A percentile compares a stretch with the other conserved stretches of the same genome.
Evolutionary conservation across 2,797 vertebrate genomes (phyloP).

Genomic region (Scyliorhinus canicula): DNA sequence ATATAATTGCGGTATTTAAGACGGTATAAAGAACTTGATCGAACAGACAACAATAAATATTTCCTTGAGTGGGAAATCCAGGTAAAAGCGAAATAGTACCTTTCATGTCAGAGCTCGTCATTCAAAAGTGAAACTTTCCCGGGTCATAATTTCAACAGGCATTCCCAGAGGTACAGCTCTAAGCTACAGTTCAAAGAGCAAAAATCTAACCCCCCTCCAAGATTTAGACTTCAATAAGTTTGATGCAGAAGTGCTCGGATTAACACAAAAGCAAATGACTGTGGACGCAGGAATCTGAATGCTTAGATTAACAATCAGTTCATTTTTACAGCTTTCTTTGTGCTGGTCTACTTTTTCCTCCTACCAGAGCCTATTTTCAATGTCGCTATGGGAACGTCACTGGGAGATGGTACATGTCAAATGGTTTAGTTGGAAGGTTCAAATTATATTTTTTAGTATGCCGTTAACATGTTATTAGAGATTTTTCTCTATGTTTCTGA

Average conservation of each 20-base stretch:
- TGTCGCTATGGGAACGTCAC: not conserved
- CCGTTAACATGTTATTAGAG: too few relatives aligned
- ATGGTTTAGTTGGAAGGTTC: not conserved
- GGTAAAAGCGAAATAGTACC: not conserved
- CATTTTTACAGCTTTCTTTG: too few relatives aligned
- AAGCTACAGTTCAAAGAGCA: not conserved
- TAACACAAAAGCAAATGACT: too few relatives aligned
- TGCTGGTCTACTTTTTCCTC: not conserved
- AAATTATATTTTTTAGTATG: too few relatives aligned
- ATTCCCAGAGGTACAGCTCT: not conserved
- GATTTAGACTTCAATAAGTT: not conserved
- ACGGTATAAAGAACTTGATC: too few relatives aligned
- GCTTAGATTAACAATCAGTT: too few relatives aligned
- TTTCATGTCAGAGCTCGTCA: not conserved
- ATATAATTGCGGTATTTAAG: not conserved
- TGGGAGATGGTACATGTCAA: not conserved
- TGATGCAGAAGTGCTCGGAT: not conserved
- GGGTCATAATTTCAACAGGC: not conserved
- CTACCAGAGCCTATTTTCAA: not conserved
- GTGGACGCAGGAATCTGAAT: too few relatives aligned
- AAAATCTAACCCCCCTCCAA: not conserved
- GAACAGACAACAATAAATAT: too few relatives aligned
- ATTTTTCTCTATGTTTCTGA: not conserved
- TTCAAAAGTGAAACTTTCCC: not conserved
- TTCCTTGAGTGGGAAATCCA: not conserved